phyloP scores from a whole-genome alignment of 2,888 invertebrate genomes.

The Iselma pallidipennis region DNA sequence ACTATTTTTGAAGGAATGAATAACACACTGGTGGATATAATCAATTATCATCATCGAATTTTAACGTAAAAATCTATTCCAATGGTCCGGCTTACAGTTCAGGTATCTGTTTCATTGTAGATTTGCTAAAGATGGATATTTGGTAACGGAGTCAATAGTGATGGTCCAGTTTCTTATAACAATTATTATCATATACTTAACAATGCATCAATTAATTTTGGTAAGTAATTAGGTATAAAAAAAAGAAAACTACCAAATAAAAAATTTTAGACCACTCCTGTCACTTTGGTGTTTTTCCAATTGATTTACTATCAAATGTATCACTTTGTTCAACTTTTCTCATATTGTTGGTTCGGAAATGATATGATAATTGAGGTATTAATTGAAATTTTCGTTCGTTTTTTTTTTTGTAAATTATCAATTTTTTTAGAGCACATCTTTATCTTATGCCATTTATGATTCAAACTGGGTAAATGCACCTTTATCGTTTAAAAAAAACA shows the following conservation, averaged over 20 bases:
- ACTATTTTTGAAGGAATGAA: background rate
- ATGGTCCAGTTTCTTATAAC: constrained; percentile 2
- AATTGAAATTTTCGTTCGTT: too few relatives aligned
- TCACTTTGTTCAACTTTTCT: background rate
- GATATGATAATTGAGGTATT: constrained; percentile 6
- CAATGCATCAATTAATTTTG: too few relatives aligned
- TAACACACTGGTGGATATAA: background rate
- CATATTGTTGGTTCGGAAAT: constrained; percentile 8
- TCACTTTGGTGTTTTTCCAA: too few relatives aligned
- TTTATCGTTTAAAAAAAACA: background rate
- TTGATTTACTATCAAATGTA: background rate
- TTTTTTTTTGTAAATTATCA: too few relatives aligned
- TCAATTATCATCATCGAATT: too few relatives aligned
- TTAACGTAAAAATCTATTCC: too few relatives aligned
- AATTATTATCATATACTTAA: too few relatives aligned
- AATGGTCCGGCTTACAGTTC: too few relatives aligned
- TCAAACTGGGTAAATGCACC: constrained; percentile 1
- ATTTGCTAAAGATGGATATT: background rate
- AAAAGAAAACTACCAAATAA: too few relatives aligned
- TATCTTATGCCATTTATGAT: background rate
- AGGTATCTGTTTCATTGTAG: background rate
- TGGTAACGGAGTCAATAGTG: constrained; percentile 1
- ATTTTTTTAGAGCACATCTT: too few relatives aligned
- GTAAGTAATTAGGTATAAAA: background rate
- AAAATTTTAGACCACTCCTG: background rate